phyloP scores from a whole-genome alignment of 1,140 invertebrate species.

The Aricia agestis region DNA sequence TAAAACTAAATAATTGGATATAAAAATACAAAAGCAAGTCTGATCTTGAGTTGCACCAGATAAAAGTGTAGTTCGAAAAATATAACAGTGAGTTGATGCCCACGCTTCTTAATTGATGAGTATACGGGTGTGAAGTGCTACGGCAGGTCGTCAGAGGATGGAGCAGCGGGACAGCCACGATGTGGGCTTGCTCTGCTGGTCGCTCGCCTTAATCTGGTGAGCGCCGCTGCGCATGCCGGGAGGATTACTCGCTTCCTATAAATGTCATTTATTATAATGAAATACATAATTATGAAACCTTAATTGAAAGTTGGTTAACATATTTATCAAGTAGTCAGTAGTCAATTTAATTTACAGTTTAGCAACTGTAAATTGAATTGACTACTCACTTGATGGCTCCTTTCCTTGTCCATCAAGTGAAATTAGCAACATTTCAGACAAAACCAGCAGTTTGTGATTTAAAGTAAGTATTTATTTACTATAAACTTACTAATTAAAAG shows the following conservation, averaged over 20 bases:
- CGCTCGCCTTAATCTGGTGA: constrained; percentile 82
- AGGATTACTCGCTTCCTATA: constrained; percentile 87
- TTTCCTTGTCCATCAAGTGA: too few species aligned
- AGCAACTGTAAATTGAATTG: too few species aligned
- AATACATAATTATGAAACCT: not conserved
- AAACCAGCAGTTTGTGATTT: too few species aligned
- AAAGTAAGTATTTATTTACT: too few species aligned
- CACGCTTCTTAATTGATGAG: constrained; percentile 34
- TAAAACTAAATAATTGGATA: constrained; percentile 51
- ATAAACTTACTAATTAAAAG: too few species aligned
- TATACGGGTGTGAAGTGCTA: constrained; percentile 28
- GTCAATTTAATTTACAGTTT: too few species aligned
- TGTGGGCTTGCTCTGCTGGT: constrained; percentile 83
- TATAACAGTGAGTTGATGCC: constrained; percentile 55
- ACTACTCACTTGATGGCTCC: too few species aligned
- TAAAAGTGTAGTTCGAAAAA: constrained; percentile 67
- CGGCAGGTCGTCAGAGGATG: constrained; percentile 81
- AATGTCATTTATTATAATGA: constrained; percentile 3
- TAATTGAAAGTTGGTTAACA: too few species aligned
- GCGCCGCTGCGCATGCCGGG: constrained; percentile 80
- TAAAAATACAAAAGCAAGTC: constrained; percentile 75
- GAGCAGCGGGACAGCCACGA: constrained; percentile 85
- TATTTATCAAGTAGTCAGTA: too few species aligned
- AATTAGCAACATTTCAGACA: too few species aligned
- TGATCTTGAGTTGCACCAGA: constrained; percentile 57